These are phyloP conservation scores for Zaprionus lineosus DNA, from an alignment of 2,888 invertebrate genomes.

Conservation along the genomic window DNA sequence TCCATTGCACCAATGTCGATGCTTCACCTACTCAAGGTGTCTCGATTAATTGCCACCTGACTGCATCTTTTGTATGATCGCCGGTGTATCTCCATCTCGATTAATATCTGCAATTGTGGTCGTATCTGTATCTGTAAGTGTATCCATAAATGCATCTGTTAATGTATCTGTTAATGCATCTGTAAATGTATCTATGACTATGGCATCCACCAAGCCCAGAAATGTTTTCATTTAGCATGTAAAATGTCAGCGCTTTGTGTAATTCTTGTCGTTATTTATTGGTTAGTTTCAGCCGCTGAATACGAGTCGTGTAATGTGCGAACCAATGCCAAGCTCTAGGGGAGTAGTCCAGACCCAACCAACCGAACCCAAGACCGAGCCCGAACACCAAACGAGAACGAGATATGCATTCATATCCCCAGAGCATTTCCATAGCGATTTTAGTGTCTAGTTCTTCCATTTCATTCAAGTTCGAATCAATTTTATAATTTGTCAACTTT, in stretches of 20 bases:
- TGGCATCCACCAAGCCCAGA: conserved; percentile 63
- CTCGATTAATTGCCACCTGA: conserved; percentile 62
- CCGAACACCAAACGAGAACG: conserved; percentile 2
- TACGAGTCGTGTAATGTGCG: conserved; percentile 19
- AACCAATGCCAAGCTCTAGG: conserved; percentile 28
- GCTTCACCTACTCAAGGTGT: conserved; percentile 61
- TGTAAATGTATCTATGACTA: conserved; percentile 2
- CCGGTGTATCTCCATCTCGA: background rate
- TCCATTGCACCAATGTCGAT: conserved; percentile 21
- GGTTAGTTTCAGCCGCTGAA: conserved; percentile 28
- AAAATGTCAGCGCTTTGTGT: conserved; percentile 69
- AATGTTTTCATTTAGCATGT: conserved; percentile 70
- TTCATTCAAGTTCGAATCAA: too few species aligned
- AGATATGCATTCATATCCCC: conserved; percentile 15
- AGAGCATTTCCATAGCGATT: conserved; percentile 19
- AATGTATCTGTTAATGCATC: background rate
- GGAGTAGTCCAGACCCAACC: conserved; percentile 4
- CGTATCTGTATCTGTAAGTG: conserved; percentile 3
- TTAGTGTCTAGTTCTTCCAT: too few species aligned
- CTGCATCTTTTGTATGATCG: too few species aligned
- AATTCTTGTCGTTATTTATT: conserved; percentile 51
- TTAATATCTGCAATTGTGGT: conserved; percentile 17
- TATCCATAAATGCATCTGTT: conserved; percentile 1
- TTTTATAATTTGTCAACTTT: too few species aligned
- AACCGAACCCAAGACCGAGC: too few species aligned